Evolutionary conservation across 2,113 vertebrate species (phyloP).

Genomic region (Chionomys nivalis): DNA sequence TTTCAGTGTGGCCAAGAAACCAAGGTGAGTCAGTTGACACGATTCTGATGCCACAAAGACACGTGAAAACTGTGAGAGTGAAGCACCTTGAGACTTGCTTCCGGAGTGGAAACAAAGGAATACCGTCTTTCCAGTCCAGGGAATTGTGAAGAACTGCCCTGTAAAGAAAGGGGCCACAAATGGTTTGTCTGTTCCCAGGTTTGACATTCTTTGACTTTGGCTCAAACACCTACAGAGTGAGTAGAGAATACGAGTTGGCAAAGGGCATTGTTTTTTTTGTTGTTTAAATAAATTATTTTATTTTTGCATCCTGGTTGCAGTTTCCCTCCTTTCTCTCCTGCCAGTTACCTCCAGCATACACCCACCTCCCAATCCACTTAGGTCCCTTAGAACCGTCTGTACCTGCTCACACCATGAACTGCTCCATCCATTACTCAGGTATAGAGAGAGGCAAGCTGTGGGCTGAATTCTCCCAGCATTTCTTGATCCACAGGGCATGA

Average conservation of each 20-base stretch:
- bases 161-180: not conserved
- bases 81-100: not conserved
- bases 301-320: not conserved
- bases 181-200: not conserved
- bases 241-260: not conserved
- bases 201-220: not conserved
- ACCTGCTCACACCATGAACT: not conserved
- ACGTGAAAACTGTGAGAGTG: not conserved
- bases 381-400: not conserved
- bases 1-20: not conserved
- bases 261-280: not conserved
- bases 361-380: not conserved
- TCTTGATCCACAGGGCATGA: not conserved
- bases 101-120: too few species aligned
- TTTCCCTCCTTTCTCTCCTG: not conserved
- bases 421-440: accelerated
- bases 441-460: too few species aligned
- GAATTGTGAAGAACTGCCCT: not conserved
- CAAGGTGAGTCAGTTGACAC: not conserved
- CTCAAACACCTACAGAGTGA: not conserved
- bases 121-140: not conserved
- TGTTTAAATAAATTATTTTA: not conserved
- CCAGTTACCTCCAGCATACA: not conserved
- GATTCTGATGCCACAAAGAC: too few species aligned
- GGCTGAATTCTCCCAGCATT: not conserved